Base-by-base conservation (phyloP, 2,888 invertebrate species). In the Onchidella celtica region DNA sequence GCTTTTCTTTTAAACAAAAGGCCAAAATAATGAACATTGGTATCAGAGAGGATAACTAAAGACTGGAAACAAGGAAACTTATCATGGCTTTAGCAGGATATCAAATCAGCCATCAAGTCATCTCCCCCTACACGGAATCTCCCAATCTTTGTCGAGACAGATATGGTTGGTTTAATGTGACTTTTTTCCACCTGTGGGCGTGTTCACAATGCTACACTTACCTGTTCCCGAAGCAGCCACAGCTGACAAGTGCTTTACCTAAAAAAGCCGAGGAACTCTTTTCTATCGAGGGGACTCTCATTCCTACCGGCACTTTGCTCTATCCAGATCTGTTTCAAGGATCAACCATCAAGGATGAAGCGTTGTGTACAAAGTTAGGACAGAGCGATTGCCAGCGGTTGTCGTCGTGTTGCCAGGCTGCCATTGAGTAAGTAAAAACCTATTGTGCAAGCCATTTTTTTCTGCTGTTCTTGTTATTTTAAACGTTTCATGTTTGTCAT, bases 161-260 rank as follows among this genome's bases (percentile, higher is more conserved):
- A 3, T 73, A 72, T 68, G 84, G 85, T 6, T 65, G 73, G 14
- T 84, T 85, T 72, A 78, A 82, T 24, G 73, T 66, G 17, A 83
- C 81, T 1, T 77, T 81, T 3, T 88, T 87, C 82, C 81, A 73
- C 17, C 61, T 85, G 17, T 80, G 82, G 72, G 84, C 87, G 14
- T 87, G 88, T 59, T 83, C 85, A 29, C 82, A 85, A 84, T 88
- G 88, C 69, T 88, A 85, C 77, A 66, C 59, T 27, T 87, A 87
- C 74, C 84, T 88, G 40, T 88, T 86, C 34, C 68, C 72, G 9
- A 76, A 79, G 3, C 14, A 65, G 55, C 2, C 9, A 14, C 29
- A 66, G 24, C 24, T 14, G 2, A 29, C 69, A 4, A 21, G 32
- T 55, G 47, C 40, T 27, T 69, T 47, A 27, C n/a, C 78, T 47